Evolutionary conservation across 2,797 vertebrate species (phyloP).

Genomic region (Lagocephalus sceleratus): DNA sequence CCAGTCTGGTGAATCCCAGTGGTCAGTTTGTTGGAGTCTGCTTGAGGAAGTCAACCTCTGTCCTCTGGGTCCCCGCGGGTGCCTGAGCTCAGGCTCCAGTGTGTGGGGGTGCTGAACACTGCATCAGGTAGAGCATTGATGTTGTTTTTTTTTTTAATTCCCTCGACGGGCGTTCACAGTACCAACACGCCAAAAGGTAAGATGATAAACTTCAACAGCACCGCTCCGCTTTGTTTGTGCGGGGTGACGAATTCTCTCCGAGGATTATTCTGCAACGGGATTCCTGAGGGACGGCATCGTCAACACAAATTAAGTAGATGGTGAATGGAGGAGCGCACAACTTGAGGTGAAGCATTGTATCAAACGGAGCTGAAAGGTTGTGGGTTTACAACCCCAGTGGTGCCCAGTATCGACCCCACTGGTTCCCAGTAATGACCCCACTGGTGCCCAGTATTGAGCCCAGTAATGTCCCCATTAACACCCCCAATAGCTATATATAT

Average conservation of each 20-base stretch:
- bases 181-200: conserved; percentile 47
- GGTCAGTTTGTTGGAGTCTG: conserved; percentile 55
- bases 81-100: conserved; percentile 23
- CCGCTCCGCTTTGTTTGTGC: conserved; percentile 27
- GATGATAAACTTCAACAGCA: conserved; percentile 39
- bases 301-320: conserved; percentile 14
- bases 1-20: no score
- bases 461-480: no score
- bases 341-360: no score
- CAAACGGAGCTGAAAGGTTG: no score
- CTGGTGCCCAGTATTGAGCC: no score
- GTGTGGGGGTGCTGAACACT: not conserved
- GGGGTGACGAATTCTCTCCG: conserved; percentile 27
- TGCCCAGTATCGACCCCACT: no score
- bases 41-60: conserved; percentile 53
- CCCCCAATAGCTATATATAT: no score
- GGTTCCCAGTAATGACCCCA: no score
- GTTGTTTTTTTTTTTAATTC: conserved; percentile 23
- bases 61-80: conserved; percentile 51
- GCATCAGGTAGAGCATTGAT: not conserved
- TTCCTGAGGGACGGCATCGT: conserved; percentile 31
- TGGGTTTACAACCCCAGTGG: no score
- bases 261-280: conserved; percentile 27
- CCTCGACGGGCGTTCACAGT: conserved; percentile 35
- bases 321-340: conserved; percentile 11